Percentiles rank a stretch among this genome's conserved stretches.
Evolutionary conservation across 2,888 invertebrate genomes (phyloP).

Genomic region (Pycnomerus fuliginosus): DNA sequence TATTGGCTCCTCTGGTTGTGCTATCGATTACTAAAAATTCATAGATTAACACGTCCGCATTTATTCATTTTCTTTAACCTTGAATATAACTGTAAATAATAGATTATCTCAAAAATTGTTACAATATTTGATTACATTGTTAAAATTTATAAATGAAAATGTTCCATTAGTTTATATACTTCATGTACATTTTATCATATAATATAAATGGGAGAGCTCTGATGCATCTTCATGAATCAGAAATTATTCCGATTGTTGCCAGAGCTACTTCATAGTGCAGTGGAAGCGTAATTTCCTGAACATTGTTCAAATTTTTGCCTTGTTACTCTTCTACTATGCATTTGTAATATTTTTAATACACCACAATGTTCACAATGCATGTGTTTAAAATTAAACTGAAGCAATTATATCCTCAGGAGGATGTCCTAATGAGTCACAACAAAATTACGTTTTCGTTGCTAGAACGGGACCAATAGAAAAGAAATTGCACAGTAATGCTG

Average conservation of each 20-base stretch:
- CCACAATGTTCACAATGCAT: conserved; percentile 31
- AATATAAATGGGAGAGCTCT: too few species aligned
- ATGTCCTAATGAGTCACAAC: too few species aligned
- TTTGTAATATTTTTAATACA: conserved; percentile 42
- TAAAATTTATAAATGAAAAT: conserved; percentile 30
- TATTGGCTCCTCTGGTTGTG: conserved; percentile 19
- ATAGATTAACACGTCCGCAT: conserved; percentile 23
- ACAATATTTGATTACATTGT: conserved; percentile 34
- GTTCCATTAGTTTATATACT: conserved; percentile 24
- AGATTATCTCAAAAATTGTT: conserved; percentile 33
- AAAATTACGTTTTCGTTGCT: conserved; percentile 7
- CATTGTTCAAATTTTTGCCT: conserved; percentile 40
- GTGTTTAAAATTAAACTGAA: conserved; percentile 15
- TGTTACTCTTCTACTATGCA: conserved; percentile 36
- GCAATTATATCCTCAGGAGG: too few species aligned
- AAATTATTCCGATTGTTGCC: too few species aligned
- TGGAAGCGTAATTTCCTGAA: conserved; percentile 31
- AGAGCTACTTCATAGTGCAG: conserved; percentile 17
- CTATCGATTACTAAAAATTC: conserved; percentile 15
- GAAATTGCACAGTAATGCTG: conserved; percentile 16
- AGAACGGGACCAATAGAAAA: conserved; percentile 19
- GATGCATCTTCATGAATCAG: too few species aligned
- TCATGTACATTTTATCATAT: conserved; percentile 33
- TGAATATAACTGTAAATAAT: conserved; percentile 29
- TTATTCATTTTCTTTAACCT: conserved; percentile 18